A percentile compares a stretch with the other conserved stretches of the same genome.
Conservation (phyloP, 2,797 vertebrate species). For the Sebastolobus altivelis region DNA sequence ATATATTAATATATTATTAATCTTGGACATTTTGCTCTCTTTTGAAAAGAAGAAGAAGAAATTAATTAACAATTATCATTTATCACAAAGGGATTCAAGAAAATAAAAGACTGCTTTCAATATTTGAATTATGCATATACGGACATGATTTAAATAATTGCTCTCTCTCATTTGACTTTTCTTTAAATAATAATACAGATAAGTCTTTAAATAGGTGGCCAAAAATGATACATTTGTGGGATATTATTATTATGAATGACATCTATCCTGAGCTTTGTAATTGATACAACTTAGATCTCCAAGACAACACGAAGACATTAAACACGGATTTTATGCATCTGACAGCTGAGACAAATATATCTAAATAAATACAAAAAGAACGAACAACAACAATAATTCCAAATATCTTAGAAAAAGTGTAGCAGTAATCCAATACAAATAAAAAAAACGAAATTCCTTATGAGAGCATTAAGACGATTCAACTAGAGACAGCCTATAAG, state of each 20-base stretch:
- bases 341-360: slow-evolving; percentile 53
- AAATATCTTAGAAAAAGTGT: slow-evolving; percentile 62
- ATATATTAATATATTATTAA: slow-evolving; percentile 47
- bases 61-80: slow-evolving; percentile 12
- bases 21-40: slow-evolving; percentile 44
- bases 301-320: slow-evolving; percentile 60
- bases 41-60: slow-evolving; percentile 46
- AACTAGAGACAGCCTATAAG: slow-evolving; percentile 58
- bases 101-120: slow-evolving; percentile 6
- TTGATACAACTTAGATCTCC: slow-evolving; percentile 66
- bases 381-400: slow-evolving; percentile 51
- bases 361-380: slow-evolving; percentile 52
- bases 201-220: slow-evolving; percentile 53
- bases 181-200: slow-evolving; percentile 36
- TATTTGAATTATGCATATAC: slow-evolving; percentile 40
- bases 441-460: slow-evolving; percentile 20
- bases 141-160: slow-evolving; percentile 40
- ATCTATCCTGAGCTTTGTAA: slow-evolving; percentile 86
- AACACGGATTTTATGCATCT: slow-evolving; percentile 52
- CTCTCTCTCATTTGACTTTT: slow-evolving; percentile 41
- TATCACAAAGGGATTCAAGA: slow-evolving; percentile 25
- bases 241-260: slow-evolving; percentile 50
- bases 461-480: slow-evolving; percentile 53
- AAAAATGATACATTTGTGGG: slow-evolving; percentile 56
- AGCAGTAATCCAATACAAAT: slow-evolving; percentile 49